Evolutionary conservation across 2,888 invertebrate genomes (phyloP).

Genomic region (Ochropleura plecta): DNA sequence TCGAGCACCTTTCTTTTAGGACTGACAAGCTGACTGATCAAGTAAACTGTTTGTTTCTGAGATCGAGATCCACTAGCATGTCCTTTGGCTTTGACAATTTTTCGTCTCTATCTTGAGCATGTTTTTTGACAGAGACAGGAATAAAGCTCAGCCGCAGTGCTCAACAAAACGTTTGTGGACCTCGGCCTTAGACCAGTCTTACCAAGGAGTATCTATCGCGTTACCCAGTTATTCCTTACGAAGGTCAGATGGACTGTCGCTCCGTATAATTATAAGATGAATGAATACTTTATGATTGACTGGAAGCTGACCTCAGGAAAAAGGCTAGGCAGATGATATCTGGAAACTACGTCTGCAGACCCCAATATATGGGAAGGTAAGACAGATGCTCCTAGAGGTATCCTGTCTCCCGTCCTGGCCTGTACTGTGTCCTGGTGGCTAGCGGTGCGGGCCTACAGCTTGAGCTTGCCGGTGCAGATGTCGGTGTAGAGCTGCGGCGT

Average conservation of each 20-base stretch:
- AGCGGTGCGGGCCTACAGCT: slow-evolving; percentile 75
- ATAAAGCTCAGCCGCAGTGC: neutral
- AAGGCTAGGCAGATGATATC: neutral
- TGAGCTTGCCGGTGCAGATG: slow-evolving; percentile 88
- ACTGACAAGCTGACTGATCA: slow-evolving; percentile 12
- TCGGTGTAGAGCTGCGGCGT: slow-evolving; percentile 91
- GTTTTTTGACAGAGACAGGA: neutral
- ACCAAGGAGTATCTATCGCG: neutral
- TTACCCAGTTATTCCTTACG: neutral
- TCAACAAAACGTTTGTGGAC: neutral
- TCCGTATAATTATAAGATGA: neutral
- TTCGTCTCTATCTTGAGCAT: neutral
- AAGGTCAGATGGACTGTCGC: neutral
- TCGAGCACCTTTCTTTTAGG: slow-evolving; percentile 14
- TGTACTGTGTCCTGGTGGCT: slow-evolving; percentile 29
- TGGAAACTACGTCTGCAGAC: neutral
- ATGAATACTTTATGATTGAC: neutral
- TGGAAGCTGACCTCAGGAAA: neutral
- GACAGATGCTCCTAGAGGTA: neutral
- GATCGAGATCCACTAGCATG: neutral
- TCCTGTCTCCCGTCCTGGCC: slow-evolving; percentile 30
- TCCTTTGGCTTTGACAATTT: neutral
- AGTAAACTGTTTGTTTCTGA: neutral
- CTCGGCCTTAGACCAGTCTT: slow-evolving; percentile 9
- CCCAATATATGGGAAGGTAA: neutral